phyloP scores from a whole-genome alignment of 2,888 invertebrate species.

The Folsomia manolachei region DNA sequence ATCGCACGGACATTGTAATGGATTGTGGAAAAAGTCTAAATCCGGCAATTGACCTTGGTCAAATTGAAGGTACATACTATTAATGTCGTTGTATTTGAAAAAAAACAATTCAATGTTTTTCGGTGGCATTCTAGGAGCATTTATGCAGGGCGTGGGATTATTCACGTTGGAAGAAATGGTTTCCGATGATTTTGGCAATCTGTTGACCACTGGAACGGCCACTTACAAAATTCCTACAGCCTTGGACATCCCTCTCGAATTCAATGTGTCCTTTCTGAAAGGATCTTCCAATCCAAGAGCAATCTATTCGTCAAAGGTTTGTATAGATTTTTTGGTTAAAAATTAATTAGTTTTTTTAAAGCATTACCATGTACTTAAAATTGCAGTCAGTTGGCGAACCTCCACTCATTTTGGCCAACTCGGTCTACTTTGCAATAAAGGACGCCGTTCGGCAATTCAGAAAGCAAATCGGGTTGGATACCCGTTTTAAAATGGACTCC shows the following conservation, averaged over 20 bases:
- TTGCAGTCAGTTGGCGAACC: constrained; percentile 28
- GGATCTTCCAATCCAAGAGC: constrained; percentile 84
- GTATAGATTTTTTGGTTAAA: not conserved
- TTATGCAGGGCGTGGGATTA: constrained; percentile 89
- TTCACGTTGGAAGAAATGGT: constrained; percentile 87
- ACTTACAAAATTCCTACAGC: constrained; percentile 93
- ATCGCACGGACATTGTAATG: constrained; percentile 92
- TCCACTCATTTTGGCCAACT: constrained; percentile 28
- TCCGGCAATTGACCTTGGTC: constrained; percentile 93
- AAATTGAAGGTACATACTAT: no score
- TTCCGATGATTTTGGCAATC: constrained; percentile 72
- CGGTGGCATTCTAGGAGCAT: constrained; percentile 78
- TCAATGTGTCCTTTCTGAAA: constrained; percentile 87
- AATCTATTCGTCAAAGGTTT: constrained; percentile 91
- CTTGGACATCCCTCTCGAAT: constrained; percentile 83
- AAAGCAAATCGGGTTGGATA: constrained; percentile 28
- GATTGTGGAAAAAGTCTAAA: constrained; percentile 92
- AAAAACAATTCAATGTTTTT: no score
- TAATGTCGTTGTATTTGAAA: no score
- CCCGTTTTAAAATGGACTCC: constrained; percentile 32
- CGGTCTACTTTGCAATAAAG: constrained; percentile 35
- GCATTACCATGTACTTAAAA: not conserved
- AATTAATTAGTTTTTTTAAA: not conserved
- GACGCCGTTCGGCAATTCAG: constrained; percentile 31
- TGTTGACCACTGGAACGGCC: constrained; percentile 84